Base-by-base conservation (phyloP, 1,140 invertebrate species). In the Lerema accius region DNA sequence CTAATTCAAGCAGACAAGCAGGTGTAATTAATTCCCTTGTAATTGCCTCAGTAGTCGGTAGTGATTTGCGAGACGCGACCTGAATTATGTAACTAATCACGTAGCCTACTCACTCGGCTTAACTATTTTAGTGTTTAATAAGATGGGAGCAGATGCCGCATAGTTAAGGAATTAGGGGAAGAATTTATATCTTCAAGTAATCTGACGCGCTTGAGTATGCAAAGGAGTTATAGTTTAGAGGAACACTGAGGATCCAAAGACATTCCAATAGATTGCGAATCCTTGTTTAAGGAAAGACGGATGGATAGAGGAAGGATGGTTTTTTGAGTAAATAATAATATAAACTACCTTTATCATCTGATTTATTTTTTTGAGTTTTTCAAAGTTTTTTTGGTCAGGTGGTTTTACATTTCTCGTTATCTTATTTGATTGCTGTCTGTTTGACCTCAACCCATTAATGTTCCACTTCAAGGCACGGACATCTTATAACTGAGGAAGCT, bases 21-120 rank as follows among this genome's bases (percentile, higher is more conserved):
- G 66, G 71, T 76, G 73, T 81, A 80, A 84, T 84, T 82, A 84
- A 82, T 84, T 77, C 64, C 26, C 48, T 62, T 73, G 60, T 80
- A 82, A 82, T 82, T 80, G 80, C 76, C 37, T 26, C 40, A 42
- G 40, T 42, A 42, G 40, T 42, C 70, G 49, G 32, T 16, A 59
- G 73, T 73, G 77, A 82, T 80, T 69, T 66, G 65, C 55, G 69
- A 71, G 61, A 66, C 73, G 63, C 70, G 45, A 23, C 14, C 48
- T 53, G 65, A 69, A 71, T 74, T 70, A 76, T 67, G 66, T 65
- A 66, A 67, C 67, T 73, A 71, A 73, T 76, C 66, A 70, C 65
- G 45, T 69, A 58, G 45, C 42, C 62, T 42, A 13, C 35, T 17
- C 49, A 45, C 43, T 53, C 49, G 49, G 32, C 32, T 49, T 35